Evolutionary conservation across 2,888 invertebrate genomes (phyloP), one percentile per base, ranked within the genome.

Genomic region (Cataglyphis altisquamis): DNA sequence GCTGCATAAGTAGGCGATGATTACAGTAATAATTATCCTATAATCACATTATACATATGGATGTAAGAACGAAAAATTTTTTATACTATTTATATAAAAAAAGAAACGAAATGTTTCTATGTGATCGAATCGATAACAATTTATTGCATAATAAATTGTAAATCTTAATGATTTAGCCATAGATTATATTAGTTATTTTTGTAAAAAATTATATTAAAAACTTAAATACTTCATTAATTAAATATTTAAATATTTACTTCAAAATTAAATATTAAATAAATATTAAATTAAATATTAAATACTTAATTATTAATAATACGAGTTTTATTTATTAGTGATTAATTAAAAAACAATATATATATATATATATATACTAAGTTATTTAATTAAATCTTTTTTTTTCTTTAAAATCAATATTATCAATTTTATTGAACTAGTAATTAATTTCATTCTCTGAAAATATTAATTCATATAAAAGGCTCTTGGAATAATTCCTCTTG

Each of bases 401-500:
- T n/a, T 68, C 36, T 10, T 41, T 12, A 1, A 60, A 75, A 77
- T 32, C 32, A 5, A 32, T 32, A 63, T 82, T 72, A 86, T 84
- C 45, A 73, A 41, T 29, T 70, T 74, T 10, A 32, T 36, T 36
- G 48, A 52, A 32, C 32, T 48, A 41, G 12, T 4, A 29, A 73
- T 12, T 45, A 32, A 41, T 60, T 29, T 41, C n/a, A 3, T 62
- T 72, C 0, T 52, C 25, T 18, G 18, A 48, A 48, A 18, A 74
- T 39, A 52, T 84, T 68, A 55, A 55, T 78, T 81, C 48, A 41
- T 64, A 67, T n/a, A 62, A 78, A 60, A 62, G 18, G 73, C 78
- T 84, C 81, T 81, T 83, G 64, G 62, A 67, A 73, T 83, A 73
- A 88, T 88, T 88, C 84, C 84, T 84, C 86, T 18, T 21, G 84